These are phyloP conservation scores for Malurus splendens DNA, from an alignment of 2,797 vertebrate genomes.

Conservation along the genomic window DNA sequence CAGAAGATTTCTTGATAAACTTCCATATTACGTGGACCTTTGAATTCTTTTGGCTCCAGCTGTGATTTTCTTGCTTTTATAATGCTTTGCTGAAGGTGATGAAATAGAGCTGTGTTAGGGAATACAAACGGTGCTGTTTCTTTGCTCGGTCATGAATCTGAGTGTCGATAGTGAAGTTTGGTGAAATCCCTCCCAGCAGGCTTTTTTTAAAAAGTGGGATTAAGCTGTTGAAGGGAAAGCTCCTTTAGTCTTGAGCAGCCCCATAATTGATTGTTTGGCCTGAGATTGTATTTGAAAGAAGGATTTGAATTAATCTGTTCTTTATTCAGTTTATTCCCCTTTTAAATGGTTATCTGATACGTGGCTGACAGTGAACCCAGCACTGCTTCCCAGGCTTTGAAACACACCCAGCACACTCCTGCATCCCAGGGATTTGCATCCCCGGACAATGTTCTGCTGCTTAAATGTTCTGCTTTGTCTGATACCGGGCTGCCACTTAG, in stretches of 20 bases:
- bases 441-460: neutral
- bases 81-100: neutral
- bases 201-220: neutral
- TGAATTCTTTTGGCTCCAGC: neutral
- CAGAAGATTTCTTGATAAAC: neutral
- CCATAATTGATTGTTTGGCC: neutral
- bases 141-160: neutral
- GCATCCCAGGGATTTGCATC: neutral
- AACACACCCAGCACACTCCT: neutral
- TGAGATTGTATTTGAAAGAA: neutral
- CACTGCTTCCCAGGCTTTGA: neutral
- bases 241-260: neutral
- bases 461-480: neutral
- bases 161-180: neutral
- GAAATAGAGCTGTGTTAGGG: neutral
- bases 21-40: neutral
- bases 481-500: neutral
- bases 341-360: neutral
- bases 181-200: neutral
- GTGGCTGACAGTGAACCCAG: neutral
- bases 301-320: constrained; percentile 20
- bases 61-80: neutral
- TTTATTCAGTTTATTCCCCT: neutral
- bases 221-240: neutral
- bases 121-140: neutral